These are phyloP conservation scores for Isoperla grammatica DNA, from an alignment of 2,888 invertebrate genomes.

Conservation along the genomic window DNA sequence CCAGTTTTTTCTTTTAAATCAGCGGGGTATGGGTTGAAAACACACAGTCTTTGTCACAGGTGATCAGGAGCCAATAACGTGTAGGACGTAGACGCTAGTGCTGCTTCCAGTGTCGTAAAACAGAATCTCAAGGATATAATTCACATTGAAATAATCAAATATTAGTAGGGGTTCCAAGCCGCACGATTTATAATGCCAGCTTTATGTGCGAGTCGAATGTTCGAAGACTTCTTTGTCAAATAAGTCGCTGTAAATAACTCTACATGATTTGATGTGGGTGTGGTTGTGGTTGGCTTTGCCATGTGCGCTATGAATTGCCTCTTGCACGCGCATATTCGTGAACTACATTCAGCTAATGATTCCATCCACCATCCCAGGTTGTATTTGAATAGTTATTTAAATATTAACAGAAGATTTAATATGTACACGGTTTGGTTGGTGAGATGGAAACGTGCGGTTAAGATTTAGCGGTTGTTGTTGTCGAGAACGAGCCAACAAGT, in stretches of 20 bases:
- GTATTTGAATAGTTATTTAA: too few relatives aligned
- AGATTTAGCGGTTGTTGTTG: not conserved
- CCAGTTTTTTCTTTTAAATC: not conserved
- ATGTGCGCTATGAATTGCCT: too few relatives aligned
- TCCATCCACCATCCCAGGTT: too few relatives aligned
- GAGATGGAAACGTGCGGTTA: too few relatives aligned
- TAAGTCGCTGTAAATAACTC: not conserved
- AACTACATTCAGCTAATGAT: too few relatives aligned
- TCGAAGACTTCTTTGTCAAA: not conserved
- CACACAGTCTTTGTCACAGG: not conserved
- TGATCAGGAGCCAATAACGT: too few relatives aligned
- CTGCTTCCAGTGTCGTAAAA: not conserved
- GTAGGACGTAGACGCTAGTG: too few relatives aligned
- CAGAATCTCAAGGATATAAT: not conserved
- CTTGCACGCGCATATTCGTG: too few relatives aligned
- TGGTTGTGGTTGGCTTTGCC: too few relatives aligned
- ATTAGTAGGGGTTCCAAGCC: slow-evolving; percentile 6
- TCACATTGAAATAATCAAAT: slow-evolving; percentile 9
- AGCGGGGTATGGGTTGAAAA: not conserved
- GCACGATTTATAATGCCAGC: not conserved
- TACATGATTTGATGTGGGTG: not conserved
- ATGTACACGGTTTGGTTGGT: too few relatives aligned
- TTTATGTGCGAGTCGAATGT: slow-evolving; percentile 1
- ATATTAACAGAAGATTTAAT: too few relatives aligned
- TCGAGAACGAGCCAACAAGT: not conserved